Conservation (phyloP, 2,113 vertebrate genomes). For the Xenopus tropicalis region DNA sequence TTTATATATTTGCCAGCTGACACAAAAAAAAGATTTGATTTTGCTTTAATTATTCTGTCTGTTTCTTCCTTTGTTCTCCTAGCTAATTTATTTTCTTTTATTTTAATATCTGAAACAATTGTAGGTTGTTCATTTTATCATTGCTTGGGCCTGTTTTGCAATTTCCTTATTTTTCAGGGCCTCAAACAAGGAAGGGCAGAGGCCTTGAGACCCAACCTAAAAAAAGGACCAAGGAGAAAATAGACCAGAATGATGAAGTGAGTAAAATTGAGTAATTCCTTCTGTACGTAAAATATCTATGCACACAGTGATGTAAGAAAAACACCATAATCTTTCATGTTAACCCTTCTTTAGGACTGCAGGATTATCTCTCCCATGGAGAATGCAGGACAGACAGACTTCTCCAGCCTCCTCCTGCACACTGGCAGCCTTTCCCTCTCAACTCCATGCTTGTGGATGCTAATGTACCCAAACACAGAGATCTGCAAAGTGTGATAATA, state of each 20-base stretch:
- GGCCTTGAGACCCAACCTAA: conserved; percentile 36
- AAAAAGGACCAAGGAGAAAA: conserved; percentile 39
- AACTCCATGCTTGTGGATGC: conserved; percentile 13
- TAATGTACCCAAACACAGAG: conserved; percentile 5
- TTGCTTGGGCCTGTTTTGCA: neutral
- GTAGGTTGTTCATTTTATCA: neutral
- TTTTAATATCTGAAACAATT: too few relatives aligned
- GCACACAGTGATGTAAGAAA: neutral
- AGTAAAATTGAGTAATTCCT: neutral
- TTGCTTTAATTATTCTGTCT: too few relatives aligned
- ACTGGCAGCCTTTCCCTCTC: conserved; percentile 19
- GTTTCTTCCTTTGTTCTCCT: too few relatives aligned
- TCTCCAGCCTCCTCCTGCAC: conserved; percentile 6
- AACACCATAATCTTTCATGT: neutral
- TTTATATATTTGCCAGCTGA: too few relatives aligned
- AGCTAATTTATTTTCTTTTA: too few relatives aligned
- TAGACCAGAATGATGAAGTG: conserved; percentile 4
- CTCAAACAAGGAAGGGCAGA: conserved; percentile 24
- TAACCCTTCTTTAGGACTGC: neutral
- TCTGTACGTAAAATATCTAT: neutral
- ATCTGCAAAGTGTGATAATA: conserved; percentile 27
- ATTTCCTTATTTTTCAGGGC: conserved; percentile 16
- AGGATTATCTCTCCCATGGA: conserved; percentile 44
- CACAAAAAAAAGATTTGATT: too few relatives aligned
- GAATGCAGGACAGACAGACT: conserved; percentile 17